A percentile compares a stretch with the other conserved stretches of the same genome.
These are phyloP conservation scores for Trichopoda pennipes DNA, from an alignment of 2,888 invertebrate genomes.

Conservation along the genomic window DNA sequence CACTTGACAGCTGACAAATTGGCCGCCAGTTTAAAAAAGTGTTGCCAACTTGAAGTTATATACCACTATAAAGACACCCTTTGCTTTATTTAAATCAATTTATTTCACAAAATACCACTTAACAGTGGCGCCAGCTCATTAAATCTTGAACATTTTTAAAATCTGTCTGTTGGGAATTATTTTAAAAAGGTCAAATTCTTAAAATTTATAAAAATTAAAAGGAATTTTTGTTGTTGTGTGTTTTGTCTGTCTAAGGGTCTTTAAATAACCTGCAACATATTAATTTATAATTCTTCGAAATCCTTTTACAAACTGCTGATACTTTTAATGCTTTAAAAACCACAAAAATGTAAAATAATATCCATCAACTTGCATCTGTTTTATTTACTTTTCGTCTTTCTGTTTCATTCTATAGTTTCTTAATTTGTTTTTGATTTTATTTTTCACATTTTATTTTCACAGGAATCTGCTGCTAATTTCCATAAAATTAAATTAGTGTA, in stretches of 20 bases:
- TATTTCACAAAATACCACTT: background rate
- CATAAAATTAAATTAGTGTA: conserved; percentile 64
- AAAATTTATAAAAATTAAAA: background rate
- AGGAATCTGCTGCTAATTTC: conserved; percentile 61
- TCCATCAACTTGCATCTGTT: conserved; percentile 30
- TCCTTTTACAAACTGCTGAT: conserved; percentile 3
- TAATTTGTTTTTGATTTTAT: background rate
- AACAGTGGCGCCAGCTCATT: background rate
- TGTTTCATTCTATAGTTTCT: background rate
- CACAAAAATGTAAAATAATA: conserved; percentile 50
- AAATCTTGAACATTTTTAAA: background rate
- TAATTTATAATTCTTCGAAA: conserved; percentile 55
- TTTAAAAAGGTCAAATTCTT: background rate
- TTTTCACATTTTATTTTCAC: conserved; percentile 6
- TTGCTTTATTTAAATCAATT: too few relatives aligned
- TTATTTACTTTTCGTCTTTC: background rate
- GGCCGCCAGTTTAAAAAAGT: too few relatives aligned
- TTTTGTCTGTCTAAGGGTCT: background rate
- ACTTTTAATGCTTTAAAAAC: conserved; percentile 12
- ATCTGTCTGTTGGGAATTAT: conserved; percentile 10
- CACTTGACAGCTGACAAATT: too few relatives aligned
- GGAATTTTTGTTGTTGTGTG: background rate
- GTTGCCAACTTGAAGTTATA: too few relatives aligned
- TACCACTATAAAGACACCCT: too few relatives aligned
- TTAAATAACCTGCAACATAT: conserved; percentile 57